A percentile compares a stretch with the other conserved stretches of the same genome.
These are phyloP conservation scores for Achlya flavicornis DNA, from an alignment of 2,888 invertebrate genomes.

Conservation along the genomic window DNA sequence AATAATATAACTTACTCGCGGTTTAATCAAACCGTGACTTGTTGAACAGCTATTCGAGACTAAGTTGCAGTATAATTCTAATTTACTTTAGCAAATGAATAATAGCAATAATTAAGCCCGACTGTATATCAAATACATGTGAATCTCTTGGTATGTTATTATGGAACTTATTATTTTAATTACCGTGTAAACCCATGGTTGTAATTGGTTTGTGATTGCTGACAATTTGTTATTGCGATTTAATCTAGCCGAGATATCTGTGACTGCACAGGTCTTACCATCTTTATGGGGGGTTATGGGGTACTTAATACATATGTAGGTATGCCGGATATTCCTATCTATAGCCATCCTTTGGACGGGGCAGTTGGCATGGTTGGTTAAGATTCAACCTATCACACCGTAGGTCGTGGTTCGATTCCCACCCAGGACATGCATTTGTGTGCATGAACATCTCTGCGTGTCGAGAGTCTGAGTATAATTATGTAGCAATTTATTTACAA, in stretches of 20 bases:
- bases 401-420: too few species aligned
- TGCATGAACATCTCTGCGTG: too few species aligned
- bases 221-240: conserved; percentile 62
- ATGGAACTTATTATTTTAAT: conserved; percentile 69
- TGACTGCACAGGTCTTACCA: conserved; percentile 8
- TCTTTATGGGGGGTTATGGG: background rate
- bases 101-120: conserved; percentile 51
- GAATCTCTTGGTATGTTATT: conserved; percentile 60
- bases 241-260: conserved; percentile 25
- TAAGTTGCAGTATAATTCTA: background rate
- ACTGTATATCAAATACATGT: conserved; percentile 29
- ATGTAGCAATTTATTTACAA: too few species aligned
- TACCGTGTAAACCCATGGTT: conserved; percentile 45
- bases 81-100: conserved; percentile 34
- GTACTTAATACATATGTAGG: background rate
- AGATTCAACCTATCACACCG: too few species aligned
- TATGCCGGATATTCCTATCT: too few species aligned
- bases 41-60: background rate
- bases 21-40: background rate
- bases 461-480: too few species aligned
- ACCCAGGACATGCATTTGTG: too few species aligned
- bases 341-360: too few species aligned
- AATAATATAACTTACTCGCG: background rate
- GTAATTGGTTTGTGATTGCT: conserved; percentile 67
- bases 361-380: too few species aligned